A percentile compares a stretch with the other conserved stretches of the same genome.
These are phyloP conservation scores for Struthio camelus DNA, from an alignment of 2,113 vertebrate genomes.

Conservation along the genomic window DNA sequence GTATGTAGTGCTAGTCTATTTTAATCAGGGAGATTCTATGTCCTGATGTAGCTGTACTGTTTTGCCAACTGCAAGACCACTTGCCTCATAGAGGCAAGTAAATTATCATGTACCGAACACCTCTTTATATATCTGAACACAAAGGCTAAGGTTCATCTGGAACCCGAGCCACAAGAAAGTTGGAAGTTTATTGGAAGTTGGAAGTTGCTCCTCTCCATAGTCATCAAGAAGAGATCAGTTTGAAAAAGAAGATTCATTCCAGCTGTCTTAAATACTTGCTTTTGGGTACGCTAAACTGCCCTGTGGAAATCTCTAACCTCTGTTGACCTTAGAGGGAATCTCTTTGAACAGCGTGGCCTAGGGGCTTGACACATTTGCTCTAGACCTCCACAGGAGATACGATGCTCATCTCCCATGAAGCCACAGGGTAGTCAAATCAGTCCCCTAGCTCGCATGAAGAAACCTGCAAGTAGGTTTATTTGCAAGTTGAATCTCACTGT, in stretches of 20 bases:
- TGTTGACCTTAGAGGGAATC: neutral
- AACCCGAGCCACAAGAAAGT: neutral
- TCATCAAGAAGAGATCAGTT: neutral
- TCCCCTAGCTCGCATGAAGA: rapidly evolving
- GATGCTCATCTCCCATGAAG: neutral
- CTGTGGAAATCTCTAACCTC: neutral
- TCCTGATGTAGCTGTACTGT: neutral
- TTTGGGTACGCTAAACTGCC: neutral
- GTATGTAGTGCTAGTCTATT: neutral
- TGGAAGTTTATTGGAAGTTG: neutral
- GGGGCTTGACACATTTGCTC: neutral
- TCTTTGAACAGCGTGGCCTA: neutral
- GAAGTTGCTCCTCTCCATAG: neutral
- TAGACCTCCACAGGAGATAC: neutral
- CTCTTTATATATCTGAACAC: neutral
- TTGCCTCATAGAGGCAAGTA: neutral
- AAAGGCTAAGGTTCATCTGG: neutral
- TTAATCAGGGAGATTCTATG: neutral
- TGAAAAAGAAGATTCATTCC: neutral
- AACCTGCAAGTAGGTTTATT: neutral
- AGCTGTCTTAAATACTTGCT: neutral
- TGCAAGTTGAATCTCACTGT: neutral
- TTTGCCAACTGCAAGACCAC: neutral
- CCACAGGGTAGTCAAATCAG: neutral
- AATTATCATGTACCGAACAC: neutral